These are phyloP conservation scores for Natrix natrix DNA, from an alignment of 2,797 vertebrate species.

Conservation along the genomic window DNA sequence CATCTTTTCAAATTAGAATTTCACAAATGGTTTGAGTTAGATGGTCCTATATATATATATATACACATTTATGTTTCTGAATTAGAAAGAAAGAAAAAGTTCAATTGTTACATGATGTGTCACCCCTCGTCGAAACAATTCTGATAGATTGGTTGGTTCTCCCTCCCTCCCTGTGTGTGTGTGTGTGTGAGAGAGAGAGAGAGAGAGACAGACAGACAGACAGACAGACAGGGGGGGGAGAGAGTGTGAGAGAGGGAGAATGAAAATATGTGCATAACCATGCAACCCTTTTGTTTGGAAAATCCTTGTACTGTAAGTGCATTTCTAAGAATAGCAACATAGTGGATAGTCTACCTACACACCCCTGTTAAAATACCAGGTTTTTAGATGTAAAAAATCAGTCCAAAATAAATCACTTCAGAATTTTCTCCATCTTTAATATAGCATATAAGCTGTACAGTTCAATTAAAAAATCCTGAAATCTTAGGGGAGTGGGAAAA, in stretches of 20 bases:
- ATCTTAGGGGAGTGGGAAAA: neutral
- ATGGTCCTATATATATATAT: neutral
- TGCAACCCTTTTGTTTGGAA: neutral
- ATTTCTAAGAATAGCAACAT: neutral
- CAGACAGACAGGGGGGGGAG: too few relatives aligned
- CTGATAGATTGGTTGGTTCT: neutral
- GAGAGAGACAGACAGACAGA: too few relatives aligned
- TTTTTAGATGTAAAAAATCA: neutral
- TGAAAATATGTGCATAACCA: too few relatives aligned
- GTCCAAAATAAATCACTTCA: neutral
- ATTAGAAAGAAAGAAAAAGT: neutral
- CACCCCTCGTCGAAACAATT: neutral
- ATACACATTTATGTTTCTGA: neutral
- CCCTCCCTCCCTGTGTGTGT: neutral
- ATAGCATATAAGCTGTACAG: neutral
- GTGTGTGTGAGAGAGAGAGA: neutral
- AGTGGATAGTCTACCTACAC: neutral
- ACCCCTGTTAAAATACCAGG: neutral
- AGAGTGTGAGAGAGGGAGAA: too few relatives aligned
- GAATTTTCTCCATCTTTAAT: neutral
- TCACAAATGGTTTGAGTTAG: neutral
- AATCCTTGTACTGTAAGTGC: neutral
- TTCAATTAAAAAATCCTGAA: neutral
- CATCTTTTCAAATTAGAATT: neutral
- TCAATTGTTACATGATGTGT: neutral